Evolutionary conservation across 1,140 invertebrate genomes (phyloP), one percentile per base, ranked within the genome.

Genomic region (Zaprionus capensis): DNA sequence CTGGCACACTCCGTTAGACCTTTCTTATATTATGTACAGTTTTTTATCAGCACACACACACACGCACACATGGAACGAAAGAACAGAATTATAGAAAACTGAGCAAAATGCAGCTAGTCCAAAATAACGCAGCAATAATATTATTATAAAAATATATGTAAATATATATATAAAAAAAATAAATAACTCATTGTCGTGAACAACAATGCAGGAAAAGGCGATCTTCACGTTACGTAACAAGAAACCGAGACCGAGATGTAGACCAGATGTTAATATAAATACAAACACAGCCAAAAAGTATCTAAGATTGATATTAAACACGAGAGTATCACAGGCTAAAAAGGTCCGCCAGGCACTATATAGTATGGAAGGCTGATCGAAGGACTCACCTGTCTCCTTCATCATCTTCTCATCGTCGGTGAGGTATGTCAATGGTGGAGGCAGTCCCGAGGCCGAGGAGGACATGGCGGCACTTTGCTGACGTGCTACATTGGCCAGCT

Each of bases 331-430:
- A 22, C 11, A 2, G 20, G 68, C 31, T 17, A 24, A 7, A 31
- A 6, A 5, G 5, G 15, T 17, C n/a, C 0, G 7, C 5, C 15
- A 41, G 38, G 38, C 41, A 46, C 2, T 6, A 46, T 9, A 17
- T 17, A 17, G n/a, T 9, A n/a, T 6, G 24, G 41, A 6, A n/a
- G 4, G n/a, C 28, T 41, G 24, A 1, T 26, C 14, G 14, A 34
- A 74, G 24, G 51, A 85, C 91, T 94, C 94, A 96, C 96, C 96
- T 84, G 96, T 96, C 91, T 97, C 96, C 93, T 95, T 96, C 96
- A 97, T 96, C 84, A 95, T 94, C 38, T 94, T 80, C 93, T 97
- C 96, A 92, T 97, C 96, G 58, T 97, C 96, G n/a, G 96, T 95
- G 63, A 97, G 94, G 59, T 94, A 91, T 17, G 95, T 96, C 58